phyloP scores from a whole-genome alignment of 2,888 invertebrate genomes.

The Ormyrus pomaceus region DNA sequence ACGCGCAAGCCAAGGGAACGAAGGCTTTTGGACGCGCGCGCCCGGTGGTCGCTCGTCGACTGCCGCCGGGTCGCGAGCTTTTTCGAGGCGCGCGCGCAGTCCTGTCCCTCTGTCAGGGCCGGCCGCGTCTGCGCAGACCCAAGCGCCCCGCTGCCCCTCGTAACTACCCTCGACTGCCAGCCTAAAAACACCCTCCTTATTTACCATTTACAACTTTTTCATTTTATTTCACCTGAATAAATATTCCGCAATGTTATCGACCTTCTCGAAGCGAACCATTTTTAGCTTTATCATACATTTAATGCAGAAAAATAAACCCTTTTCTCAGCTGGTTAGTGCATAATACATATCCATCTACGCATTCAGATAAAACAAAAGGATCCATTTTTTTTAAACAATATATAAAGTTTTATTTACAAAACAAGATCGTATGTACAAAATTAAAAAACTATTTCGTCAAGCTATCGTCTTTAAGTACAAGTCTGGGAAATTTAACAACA shows the following conservation, averaged over 20 bases:
- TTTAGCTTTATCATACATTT: too few relatives aligned
- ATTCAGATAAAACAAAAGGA: background rate
- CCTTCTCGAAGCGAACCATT: too few relatives aligned
- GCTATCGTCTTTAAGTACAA: constrained; percentile 65
- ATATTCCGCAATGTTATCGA: too few relatives aligned
- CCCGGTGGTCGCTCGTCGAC: constrained; percentile 68
- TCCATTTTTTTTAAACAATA: background rate
- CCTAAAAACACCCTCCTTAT: too few relatives aligned
- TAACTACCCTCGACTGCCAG: background rate
- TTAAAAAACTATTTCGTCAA: constrained; percentile 58
- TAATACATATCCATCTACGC: too few relatives aligned
- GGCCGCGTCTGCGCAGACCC: constrained; percentile 63
- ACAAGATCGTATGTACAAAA: background rate
- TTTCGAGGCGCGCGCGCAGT: constrained; percentile 59
- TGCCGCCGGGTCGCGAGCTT: constrained; percentile 61
- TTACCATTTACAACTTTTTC: too few relatives aligned
- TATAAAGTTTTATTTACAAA: constrained; percentile 43
- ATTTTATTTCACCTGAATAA: background rate
- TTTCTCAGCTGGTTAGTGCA: too few relatives aligned
- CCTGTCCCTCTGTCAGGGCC: constrained; percentile 63
- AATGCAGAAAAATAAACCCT: too few relatives aligned
- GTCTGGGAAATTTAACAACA: constrained; percentile 81
- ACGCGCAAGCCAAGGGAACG: constrained; percentile 40
- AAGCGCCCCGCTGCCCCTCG: constrained; percentile 60
- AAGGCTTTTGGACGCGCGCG: constrained; percentile 51